Evolutionary conservation across 2,888 invertebrate species (phyloP), one percentile per base, ranked within the genome.

Genomic region (Nesidiocoris tenuis): DNA sequence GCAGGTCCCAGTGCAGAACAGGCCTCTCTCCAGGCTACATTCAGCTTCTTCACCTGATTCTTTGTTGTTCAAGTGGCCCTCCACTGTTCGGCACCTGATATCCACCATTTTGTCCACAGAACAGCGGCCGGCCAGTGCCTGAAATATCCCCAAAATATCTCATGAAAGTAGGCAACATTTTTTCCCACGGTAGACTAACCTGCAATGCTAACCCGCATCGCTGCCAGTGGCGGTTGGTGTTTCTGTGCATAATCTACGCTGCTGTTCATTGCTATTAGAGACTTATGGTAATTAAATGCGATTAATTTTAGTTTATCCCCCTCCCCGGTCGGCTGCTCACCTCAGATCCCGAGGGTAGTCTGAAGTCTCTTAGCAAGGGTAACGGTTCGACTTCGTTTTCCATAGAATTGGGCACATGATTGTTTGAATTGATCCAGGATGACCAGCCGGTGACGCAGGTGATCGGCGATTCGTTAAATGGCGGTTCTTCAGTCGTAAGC

Each of bases 401-500:
- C 79, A 84, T 85, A 57, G 81, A 82, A 70, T 84, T 84, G 61
- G 84, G 83, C 1, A 80, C 77, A 2, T 86, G 86, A 1, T 83
- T 82, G 77, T 68, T 75, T 63, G 63, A 63, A 83, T 90, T 94
- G 79, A 92, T 85, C 95, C 95, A 95, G 16, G 86, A 83, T 0
- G 91, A 90, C 93, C 94, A 95, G 0, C 95, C 95, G 1, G 86
- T 83, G 61, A 85, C 84, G 81, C 94, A 94, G 54, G 85, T 81
- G 0, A 85, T 83, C 83, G 85, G 82, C 82, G 83, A 57, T 81
- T 86, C 77, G 80, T 84, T 78, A 80, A 70, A 18, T 0, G 63
- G 67, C 12, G 23, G 54, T 19, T 22, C 23, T 23, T 61, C 3
- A 12, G 66, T 61, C 1, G 76, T 77, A 7, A 83, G 80, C 59